A percentile compares a stretch with the other conserved stretches of the same genome.
Evolutionary conservation across 2,888 invertebrate genomes (phyloP).

Genomic region (Leptinotarsa peninsularis): DNA sequence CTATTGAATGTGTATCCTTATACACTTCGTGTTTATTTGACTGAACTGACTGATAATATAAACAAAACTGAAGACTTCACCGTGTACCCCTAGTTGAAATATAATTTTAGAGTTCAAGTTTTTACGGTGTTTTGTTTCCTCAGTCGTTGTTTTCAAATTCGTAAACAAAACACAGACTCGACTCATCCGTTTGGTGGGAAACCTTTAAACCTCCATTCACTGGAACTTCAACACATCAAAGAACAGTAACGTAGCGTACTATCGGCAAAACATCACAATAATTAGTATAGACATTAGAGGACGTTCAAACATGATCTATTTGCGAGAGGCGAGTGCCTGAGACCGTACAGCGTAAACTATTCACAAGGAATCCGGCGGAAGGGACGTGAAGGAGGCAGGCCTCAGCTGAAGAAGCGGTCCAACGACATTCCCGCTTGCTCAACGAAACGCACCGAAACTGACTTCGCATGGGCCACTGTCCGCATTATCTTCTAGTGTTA

Average conservation of each 20-base stretch:
- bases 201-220: no score
- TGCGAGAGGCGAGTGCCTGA: conserved; percentile 22
- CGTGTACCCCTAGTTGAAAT: no score
- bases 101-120: no score
- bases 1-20: no score
- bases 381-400: conserved; percentile 16
- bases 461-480: conserved; percentile 35
- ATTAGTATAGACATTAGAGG: conserved; percentile 30
- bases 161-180: no score
- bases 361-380: conserved; percentile 51
- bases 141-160: no score
- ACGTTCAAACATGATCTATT: conserved; percentile 28
- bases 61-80: no score
- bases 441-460: conserved; percentile 51
- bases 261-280: conserved; percentile 3
- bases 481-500: background rate
- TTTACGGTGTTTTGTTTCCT: no score
- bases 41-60: no score
- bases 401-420: conserved; percentile 55
- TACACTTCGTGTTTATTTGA: no score
- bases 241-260: background rate
- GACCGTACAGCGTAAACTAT: conserved; percentile 56
- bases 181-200: no score
- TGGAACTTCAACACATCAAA: background rate
- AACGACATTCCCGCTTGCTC: conserved; percentile 55